phyloP scores from a whole-genome alignment of 2,797 vertebrate species.

The Amblyopsis hoosieri region DNA sequence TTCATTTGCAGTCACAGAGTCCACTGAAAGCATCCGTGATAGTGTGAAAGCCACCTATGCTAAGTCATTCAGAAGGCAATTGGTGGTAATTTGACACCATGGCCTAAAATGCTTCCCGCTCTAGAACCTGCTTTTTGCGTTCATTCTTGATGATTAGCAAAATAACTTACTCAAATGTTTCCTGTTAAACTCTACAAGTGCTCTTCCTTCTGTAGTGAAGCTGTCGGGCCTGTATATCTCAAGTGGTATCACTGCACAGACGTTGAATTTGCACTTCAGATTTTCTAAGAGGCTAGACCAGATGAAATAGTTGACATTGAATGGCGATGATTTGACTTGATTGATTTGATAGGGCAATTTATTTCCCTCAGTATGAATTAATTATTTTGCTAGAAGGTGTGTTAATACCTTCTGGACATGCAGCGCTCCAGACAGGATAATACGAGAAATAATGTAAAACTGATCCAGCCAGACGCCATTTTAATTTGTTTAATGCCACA shows the following conservation, averaged over 20 bases:
- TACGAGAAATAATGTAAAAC: slow-evolving; percentile 13
- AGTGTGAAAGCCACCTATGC: slow-evolving; percentile 45
- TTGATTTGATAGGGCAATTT: neutral
- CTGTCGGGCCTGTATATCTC: slow-evolving; percentile 17
- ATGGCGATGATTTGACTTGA: neutral
- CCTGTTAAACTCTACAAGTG: slow-evolving; percentile 20
- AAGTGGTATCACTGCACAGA: slow-evolving; percentile 14
- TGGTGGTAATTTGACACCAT: slow-evolving; percentile 52
- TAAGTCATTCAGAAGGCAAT: slow-evolving; percentile 55
- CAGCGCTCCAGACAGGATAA: slow-evolving; percentile 13
- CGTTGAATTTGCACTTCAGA: slow-evolving; percentile 1
- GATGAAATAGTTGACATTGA: slow-evolving; percentile 2
- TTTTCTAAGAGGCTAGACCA: slow-evolving; percentile 3
- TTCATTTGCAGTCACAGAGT: slow-evolving; percentile 42
- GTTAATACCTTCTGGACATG: slow-evolving; percentile 17
- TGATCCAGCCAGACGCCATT: neutral
- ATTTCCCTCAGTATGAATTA: too few species aligned
- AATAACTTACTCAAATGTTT: slow-evolving; percentile 26
- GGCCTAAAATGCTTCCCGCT: slow-evolving; percentile 37
- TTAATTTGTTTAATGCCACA: slow-evolving; percentile 28
- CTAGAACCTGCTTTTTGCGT: slow-evolving; percentile 33
- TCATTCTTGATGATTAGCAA: slow-evolving; percentile 42
- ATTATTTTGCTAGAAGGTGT: neutral
- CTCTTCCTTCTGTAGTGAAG: slow-evolving; percentile 19
- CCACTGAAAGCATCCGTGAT: slow-evolving; percentile 46